Base-by-base conservation (phyloP, 2,888 invertebrate species). In the Synanthedon andrenaeformis region DNA sequence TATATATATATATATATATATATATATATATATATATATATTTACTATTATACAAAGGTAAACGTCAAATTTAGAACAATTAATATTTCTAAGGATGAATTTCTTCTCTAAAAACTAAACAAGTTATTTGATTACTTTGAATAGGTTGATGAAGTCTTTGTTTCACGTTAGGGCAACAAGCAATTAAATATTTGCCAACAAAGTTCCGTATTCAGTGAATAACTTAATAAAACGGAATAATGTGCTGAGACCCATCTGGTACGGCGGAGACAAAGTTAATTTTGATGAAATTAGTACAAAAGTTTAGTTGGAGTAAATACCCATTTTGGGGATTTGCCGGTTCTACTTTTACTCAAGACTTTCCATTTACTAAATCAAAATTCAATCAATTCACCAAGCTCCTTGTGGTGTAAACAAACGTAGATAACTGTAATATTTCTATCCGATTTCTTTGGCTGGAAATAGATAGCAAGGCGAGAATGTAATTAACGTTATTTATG, bases 401-500 rank as follows among this genome's bases (percentile, higher is more conserved):
- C 35, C 35, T 10, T 35, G 10, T 35, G 35, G 35, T 35, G 35
- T 35, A 8, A 35, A 35, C 35, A 35, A 35, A 35, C 10, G 8
- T 10, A 35, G 35, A 35, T 35, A 35, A 35, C 35, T 35, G 35
- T 10, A 35, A 35, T 35, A 10, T 35, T 35, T 35, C 35, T 35
- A 35, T 35, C 10, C 35, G 35, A 10, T 35, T 35, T 10, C 35
- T 35, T 35, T 35, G 35, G 35, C 35, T 10, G 65, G 61, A 63
- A 60, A 65, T 17, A 23, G 52, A 64, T 41, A 53, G 62, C 68
- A 62, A 17, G 49, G 19, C 61, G 64, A 65, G 62, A 61, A 62
- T 64, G 76, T 82, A 83, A 84, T 84, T 82, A 79, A 71, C 63
- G 75, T 83, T 84, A 86, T 86, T 84, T 87, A 83, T 86, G 79